Base-by-base conservation (phyloP, 2,888 invertebrate species). In the Elgonia sp. region DNA sequence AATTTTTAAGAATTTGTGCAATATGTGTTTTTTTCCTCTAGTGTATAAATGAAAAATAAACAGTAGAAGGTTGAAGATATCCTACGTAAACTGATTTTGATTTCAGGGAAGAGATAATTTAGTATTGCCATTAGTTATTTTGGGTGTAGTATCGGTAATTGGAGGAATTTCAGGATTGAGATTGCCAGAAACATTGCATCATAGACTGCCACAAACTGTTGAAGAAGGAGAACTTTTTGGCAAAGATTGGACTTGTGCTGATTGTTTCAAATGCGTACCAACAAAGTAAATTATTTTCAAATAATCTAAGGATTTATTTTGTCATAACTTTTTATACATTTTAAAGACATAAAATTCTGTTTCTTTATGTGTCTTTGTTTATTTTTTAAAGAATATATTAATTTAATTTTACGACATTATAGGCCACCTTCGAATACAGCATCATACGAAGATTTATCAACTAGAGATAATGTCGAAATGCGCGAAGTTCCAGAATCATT, bases 211-310 rank as follows among this genome's bases (percentile, higher is more conserved):
- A 0, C 98, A 98, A 94, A 98, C 98, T 0, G 96, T 98, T 9
- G 98, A 97, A 93, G 98, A 98, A 93, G 98, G 98, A 1, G 98
- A 98, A 94, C 96, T 97, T 91, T 98, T 98, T 92, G 98, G 98
- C 46, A 97, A 97, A 94, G 96, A 97, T 92, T 98, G 98, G 97
- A 96, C 96, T 0, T 95, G 97, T 89, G 95, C 96, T 46, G 97
- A 98, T 93, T 98, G 97, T 92, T 95, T 96, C 86, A 95, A 96
- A 80, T 98, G 98, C 92, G 95, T 96, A 50, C 97, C 97, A 77
- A 94, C 96, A 89, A 96, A 96, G 97, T 97, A 95, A 92, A 55
- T 37, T 75, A 82, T 29, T 20, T 46, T 20, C 1, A 14, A 14
- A 40, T n/a, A 16, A 50, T 69, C 8, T 3, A 29, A 29, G n/a